A percentile compares a stretch with the other conserved stretches of the same genome.
Conservation (phyloP, 1,140 invertebrate genomes). For the Lucilia sericata region DNA sequence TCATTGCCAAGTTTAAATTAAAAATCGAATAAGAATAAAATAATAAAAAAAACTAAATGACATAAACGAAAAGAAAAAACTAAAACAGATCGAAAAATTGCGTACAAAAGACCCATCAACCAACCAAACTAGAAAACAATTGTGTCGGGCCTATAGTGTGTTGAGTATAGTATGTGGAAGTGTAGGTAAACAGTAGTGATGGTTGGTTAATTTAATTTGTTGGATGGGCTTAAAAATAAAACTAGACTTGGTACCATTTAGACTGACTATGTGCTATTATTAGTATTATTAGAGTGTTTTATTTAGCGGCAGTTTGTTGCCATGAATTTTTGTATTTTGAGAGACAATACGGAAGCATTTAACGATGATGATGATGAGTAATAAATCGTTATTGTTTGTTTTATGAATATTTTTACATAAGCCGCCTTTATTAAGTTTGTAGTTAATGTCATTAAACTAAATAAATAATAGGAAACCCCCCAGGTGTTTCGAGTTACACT, state of each 20-base stretch:
- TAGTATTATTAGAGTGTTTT: not conserved
- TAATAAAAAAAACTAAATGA: not conserved
- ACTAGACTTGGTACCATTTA: not conserved
- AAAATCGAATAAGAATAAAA: slow-evolving; percentile 8
- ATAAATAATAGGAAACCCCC: not conserved
- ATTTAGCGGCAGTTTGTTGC: not conserved
- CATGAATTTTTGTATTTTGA: not conserved
- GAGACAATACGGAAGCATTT: not conserved
- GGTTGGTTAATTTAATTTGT: too few relatives aligned
- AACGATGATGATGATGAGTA: not conserved
- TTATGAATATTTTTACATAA: not conserved
- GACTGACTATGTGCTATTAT: not conserved
- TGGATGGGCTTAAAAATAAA: not conserved
- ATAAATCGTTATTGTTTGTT: not conserved
- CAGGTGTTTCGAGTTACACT: too few relatives aligned
- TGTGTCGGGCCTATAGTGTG: not conserved
- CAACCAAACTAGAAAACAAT: not conserved
- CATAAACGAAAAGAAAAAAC: not conserved
- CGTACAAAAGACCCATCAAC: not conserved
- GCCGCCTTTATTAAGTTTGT: too few relatives aligned
- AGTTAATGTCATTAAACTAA: too few relatives aligned
- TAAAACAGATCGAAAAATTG: not conserved
- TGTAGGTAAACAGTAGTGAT: too few relatives aligned
- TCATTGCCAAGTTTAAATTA: slow-evolving; percentile 25
- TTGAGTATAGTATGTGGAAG: not conserved